Percentiles rank a stretch among this genome's conserved stretches.
These are phyloP conservation scores for Anthonomus grandis DNA, from an alignment of 1,140 invertebrate species.

Conservation along the genomic window DNA sequence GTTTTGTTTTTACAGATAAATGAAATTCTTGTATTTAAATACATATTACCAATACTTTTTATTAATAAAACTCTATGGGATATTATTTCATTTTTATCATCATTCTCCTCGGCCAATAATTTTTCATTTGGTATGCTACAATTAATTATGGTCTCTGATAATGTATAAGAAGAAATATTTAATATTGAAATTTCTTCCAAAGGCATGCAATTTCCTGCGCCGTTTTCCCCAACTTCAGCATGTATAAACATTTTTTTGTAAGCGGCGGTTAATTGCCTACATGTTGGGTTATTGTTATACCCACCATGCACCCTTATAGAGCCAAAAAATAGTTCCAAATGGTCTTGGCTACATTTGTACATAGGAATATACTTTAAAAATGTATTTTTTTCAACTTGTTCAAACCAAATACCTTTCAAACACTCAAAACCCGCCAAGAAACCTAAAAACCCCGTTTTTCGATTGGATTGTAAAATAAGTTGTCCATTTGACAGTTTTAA, in stretches of 20 bases:
- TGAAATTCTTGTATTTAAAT: no score
- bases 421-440: background rate
- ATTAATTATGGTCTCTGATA: slow-evolving; percentile 17
- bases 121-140: no score
- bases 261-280: slow-evolving; percentile 19
- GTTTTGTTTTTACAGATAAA: no score
- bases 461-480: background rate
- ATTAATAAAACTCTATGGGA: no score
- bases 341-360: slow-evolving; percentile 17
- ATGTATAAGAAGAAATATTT: slow-evolving; percentile 15
- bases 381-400: slow-evolving; percentile 3
- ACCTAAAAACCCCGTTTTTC: slow-evolving; percentile 8
- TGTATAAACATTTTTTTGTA: slow-evolving; percentile 19
- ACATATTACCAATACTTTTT: no score
- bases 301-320: slow-evolving; percentile 10
- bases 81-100: background rate
- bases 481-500: background rate
- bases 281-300: slow-evolving; percentile 27
- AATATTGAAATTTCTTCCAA: slow-evolving; percentile 26
- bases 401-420: slow-evolving; percentile 5
- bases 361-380: slow-evolving; percentile 6
- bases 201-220: slow-evolving; percentile 24
- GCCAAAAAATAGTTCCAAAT: slow-evolving; percentile 13
- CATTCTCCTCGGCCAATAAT: background rate
- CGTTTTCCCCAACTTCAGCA: slow-evolving; percentile 19